These are phyloP conservation scores for Heterodera filipjevi DNA, from an alignment of 2,888 invertebrate species.

Conservation along the genomic window DNA sequence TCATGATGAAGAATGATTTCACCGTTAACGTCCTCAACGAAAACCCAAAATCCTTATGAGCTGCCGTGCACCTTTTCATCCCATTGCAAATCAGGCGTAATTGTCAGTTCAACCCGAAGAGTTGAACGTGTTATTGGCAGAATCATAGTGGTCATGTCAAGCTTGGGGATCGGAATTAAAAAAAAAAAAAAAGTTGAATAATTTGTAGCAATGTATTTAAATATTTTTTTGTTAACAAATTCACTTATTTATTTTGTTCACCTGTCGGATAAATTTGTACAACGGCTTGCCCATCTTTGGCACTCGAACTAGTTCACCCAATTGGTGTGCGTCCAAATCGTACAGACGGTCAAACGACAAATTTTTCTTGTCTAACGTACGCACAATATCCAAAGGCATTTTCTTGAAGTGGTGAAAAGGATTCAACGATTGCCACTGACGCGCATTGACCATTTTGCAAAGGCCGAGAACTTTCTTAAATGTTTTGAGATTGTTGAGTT, in stretches of 20 bases:
- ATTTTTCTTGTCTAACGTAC: conserved; percentile 93
- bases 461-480: conserved; percentile 85
- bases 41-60: conserved; percentile 72
- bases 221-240: too few relatives aligned
- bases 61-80: conserved; percentile 82
- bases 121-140: conserved; percentile 91
- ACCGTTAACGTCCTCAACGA: conserved; percentile 73
- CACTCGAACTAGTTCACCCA: conserved; percentile 85
- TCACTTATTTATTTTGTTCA: too few relatives aligned
- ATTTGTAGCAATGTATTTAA: too few relatives aligned
- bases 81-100: conserved; percentile 99
- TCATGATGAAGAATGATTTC: conserved; percentile 86
- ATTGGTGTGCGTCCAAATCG: conserved; percentile 93
- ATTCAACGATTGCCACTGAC: conserved; percentile 96
- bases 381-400: conserved; percentile 87
- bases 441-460: conserved; percentile 96
- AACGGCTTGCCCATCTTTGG: conserved; percentile 92
- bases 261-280: conserved; percentile 90
- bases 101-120: conserved; percentile 89
- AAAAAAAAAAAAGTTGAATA: too few relatives aligned
- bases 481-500: not conserved
- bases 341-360: conserved; percentile 76
- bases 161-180: conserved; percentile 80
- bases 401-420: conserved; percentile 91
- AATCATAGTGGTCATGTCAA: conserved; percentile 93